Base-by-base conservation (phyloP, 2,888 invertebrate species). In the Acanthopleura granulata region DNA sequence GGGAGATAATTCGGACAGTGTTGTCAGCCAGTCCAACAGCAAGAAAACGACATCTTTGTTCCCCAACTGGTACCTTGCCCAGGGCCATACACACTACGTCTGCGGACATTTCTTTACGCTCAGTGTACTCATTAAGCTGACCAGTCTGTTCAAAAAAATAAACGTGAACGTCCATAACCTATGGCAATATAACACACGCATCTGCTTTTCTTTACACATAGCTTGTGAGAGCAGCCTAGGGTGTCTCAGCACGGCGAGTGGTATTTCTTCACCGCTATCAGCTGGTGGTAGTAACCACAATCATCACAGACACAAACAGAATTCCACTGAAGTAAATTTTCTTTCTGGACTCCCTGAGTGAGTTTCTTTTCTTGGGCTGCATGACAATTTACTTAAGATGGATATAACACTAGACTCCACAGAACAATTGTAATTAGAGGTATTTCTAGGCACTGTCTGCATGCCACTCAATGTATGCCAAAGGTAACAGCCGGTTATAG, bases 81-180 rank as follows among this genome's bases (percentile, higher is more conserved):
- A 99, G 91, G 0, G 97, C 98, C 99, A 99, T 99, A 89, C 99
- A 99, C 82, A 99, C 95, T 0, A 99, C 98, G 91, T 99, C 99
- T 0, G 96, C 95, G 11, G 97, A 95, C 94, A 99, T 95, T 89
- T 98, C 97, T 87, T 98, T 97, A 15, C 98, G 93, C 89, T 99
- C 98, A 14, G 97, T 98, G 90, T 98, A 99, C 90, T 99, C 99
- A 91, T 99, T 98, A 72, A 99, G 92, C 91, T 98, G 97, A 0
- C 99, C 99, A 82, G 97, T 96, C 97, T 98, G 90, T 9, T 81
- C 83, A 80, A 79, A 40, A 84, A 80, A 66, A 80, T 62, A 75
- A 62, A 73, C 18, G 51, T 27, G 69, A 9, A 40, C 40, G 9
- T 40, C 3, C 40, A 0, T 25, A 72, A 40, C 25, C 11, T 22